Base-by-base conservation (phyloP, 1,140 invertebrate species). In the Heliconius himera region DNA sequence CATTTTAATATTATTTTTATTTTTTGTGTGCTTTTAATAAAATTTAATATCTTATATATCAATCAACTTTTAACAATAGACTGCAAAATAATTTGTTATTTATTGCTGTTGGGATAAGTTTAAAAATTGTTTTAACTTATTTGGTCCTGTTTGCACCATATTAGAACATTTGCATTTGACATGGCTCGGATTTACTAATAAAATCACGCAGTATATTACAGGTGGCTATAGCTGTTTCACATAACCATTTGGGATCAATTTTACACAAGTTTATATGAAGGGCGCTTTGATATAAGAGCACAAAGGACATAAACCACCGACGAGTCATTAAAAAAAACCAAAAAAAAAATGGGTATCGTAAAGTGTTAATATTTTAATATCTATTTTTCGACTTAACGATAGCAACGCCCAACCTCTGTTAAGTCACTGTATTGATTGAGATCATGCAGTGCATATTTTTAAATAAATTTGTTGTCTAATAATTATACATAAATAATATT, bases 211-310 rank as follows among this genome's bases (percentile, higher is more conserved):
- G 22, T 26, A 26, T 22, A 9, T 22, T 66, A 29, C 60, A 66
- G 60, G 13, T 66, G 60, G 60, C n/a, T n/a, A 66, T 29, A 29
- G 26, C 60, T 29, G 22, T 66, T 22, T 16, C 9, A 66, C 26
- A 26, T 11, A 46, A 46, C n/a, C 3, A 73, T 73, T 73, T 73
- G 20, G 13, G 41, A 22, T 22, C 4, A 26, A 46, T 54, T 8
- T 18, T 56, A 56, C n/a, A 56, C n/a, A 56, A 56, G 2, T 51
- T 60, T 22, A 60, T n/a, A 60, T 60, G 20, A 60, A 60, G n/a
- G n/a, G 66, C 77, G 73, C 78, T 77, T 70, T 70, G 77, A 81
- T 79, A 82, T 60, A 82, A 84, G 81, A 85, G 82, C 82, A 85
- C 82, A 78, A 81, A 81, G 79, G 82, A 83, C 77, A 78, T 74